Percentiles rank a stretch among this genome's conserved stretches.
phyloP scores from a whole-genome alignment of 2,797 vertebrate genomes.

The Eulemur coronatus region DNA sequence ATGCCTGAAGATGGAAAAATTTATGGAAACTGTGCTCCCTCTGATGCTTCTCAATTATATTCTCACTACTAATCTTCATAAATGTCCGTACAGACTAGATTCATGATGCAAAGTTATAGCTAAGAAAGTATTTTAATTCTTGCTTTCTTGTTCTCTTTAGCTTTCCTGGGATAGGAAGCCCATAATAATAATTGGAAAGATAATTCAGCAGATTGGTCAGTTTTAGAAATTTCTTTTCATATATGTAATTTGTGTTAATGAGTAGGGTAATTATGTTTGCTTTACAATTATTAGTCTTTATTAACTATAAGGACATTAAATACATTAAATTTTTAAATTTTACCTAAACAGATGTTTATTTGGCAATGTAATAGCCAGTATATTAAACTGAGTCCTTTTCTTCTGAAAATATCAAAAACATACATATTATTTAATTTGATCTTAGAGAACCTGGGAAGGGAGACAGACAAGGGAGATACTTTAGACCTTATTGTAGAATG shows the following conservation, averaged over 20 bases:
- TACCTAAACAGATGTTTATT: neutral
- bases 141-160: neutral
- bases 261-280: neutral
- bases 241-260: neutral
- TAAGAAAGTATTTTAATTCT: neutral
- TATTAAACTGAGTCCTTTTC: neutral
- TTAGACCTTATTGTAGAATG: neutral
- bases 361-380: neutral
- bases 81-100: neutral
- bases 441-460: neutral
- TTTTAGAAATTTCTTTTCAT: neutral
- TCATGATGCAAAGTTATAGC: neutral
- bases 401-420: neutral
- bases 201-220: neutral
- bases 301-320: neutral
- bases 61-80: neutral
- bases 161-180: neutral
- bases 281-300: neutral
- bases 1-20: slow-evolving; percentile 1
- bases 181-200: neutral
- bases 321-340: neutral
- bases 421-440: neutral
- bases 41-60: neutral
- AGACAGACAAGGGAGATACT: neutral
- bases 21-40: neutral